These are phyloP conservation scores for Troglohyphantes excavatus DNA, from an alignment of 2,888 invertebrate genomes.

Conservation along the genomic window DNA sequence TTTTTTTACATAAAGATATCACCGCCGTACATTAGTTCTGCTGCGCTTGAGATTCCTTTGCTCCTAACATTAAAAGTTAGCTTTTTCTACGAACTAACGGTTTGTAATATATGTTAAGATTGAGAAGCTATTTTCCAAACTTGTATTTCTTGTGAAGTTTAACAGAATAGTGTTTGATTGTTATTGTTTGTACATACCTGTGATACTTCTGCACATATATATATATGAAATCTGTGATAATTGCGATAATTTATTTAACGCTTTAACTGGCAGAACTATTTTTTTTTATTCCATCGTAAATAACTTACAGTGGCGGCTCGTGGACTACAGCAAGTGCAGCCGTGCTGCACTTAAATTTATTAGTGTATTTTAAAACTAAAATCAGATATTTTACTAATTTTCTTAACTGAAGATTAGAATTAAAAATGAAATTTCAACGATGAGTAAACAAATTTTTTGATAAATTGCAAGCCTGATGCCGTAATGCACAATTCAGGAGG, in stretches of 20 bases:
- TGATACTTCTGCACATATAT: slow-evolving; percentile 75
- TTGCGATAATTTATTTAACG: slow-evolving; percentile 63
- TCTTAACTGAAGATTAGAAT: no score
- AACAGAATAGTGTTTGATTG: slow-evolving; percentile 56
- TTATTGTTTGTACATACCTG: slow-evolving; percentile 74
- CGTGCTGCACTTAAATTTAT: no score
- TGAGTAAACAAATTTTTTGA: no score
- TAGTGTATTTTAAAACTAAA: no score
- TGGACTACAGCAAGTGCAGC: no score
- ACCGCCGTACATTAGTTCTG: background rate
- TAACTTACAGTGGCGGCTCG: no score
- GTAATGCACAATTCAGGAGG: no score
- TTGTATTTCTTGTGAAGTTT: slow-evolving; percentile 46
- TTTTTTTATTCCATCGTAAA: slow-evolving; percentile 15
- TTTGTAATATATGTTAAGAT: slow-evolving; percentile 46
- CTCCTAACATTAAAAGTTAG: background rate
- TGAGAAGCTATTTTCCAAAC: slow-evolving; percentile 58
- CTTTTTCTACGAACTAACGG: slow-evolving; percentile 49
- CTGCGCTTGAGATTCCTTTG: slow-evolving; percentile 13
- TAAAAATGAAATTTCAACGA: no score
- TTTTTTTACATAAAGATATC: slow-evolving; percentile 48
- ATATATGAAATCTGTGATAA: slow-evolving; percentile 73
- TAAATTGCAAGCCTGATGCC: no score
- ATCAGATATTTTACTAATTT: no score
- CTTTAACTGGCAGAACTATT: slow-evolving; percentile 14